Percentiles rank a stretch among this genome's conserved stretches.
Evolutionary conservation across 2,113 vertebrate species (phyloP).

Genomic region (Caretta caretta): DNA sequence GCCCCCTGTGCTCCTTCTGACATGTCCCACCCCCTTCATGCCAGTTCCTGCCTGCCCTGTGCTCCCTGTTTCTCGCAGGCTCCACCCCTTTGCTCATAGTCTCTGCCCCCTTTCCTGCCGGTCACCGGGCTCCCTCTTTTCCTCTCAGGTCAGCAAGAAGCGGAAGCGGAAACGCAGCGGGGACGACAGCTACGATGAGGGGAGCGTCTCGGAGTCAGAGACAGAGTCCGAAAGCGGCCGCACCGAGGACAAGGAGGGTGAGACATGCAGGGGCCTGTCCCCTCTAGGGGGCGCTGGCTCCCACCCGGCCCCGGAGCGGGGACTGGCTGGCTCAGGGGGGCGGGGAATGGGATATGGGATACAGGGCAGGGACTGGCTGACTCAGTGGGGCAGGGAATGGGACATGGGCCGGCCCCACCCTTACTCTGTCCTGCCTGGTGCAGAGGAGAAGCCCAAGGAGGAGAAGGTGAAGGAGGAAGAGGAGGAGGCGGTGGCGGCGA

Average conservation of each 20-base stretch:
- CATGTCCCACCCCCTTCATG: background rate
- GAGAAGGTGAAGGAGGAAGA: constrained; percentile 73
- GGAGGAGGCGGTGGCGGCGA: constrained; percentile 81
- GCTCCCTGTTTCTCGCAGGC: too few species aligned
- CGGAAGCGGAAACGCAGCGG: constrained; percentile 89
- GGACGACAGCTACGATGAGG: constrained; percentile 86
- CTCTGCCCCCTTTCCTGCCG: background rate
- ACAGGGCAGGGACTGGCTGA: too few species aligned
- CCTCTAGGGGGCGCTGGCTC: too few species aligned
- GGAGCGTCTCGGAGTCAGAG: constrained; percentile 88
- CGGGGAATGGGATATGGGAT: too few species aligned
- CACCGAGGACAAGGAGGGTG: constrained; percentile 78
- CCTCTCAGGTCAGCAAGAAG: constrained; percentile 80
- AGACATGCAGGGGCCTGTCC: background rate
- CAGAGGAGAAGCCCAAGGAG: constrained; percentile 47
- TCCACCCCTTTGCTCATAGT: background rate
- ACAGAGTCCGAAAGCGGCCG: constrained; percentile 87
- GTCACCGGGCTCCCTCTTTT: background rate
- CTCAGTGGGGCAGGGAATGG: too few species aligned
- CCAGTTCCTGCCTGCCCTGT: background rate
- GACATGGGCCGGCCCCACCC: too few species aligned
- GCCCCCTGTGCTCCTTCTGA: background rate
- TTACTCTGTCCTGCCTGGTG: background rate
- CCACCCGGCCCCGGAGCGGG: too few species aligned
- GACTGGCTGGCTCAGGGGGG: too few species aligned